These are phyloP conservation scores for Melanocharis versteri DNA, from an alignment of 2,113 vertebrate genomes.

Conservation along the genomic window DNA sequence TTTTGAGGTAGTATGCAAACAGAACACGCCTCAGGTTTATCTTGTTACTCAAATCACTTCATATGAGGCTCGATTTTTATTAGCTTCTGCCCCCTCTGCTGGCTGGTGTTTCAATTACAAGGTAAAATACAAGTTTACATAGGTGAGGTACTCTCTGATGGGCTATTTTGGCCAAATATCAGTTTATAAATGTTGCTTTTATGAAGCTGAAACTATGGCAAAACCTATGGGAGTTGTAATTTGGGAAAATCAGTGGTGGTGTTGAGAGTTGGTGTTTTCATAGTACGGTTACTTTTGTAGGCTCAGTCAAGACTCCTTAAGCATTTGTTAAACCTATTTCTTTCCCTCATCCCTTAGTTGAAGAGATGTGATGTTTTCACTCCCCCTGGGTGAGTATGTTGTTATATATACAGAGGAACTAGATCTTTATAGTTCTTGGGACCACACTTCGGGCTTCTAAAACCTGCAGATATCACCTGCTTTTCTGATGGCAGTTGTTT, in stretches of 20 bases:
- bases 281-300: not conserved
- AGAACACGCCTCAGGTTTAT: not conserved
- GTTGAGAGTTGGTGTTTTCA: not conserved
- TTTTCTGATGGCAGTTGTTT: not conserved
- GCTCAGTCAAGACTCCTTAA: not conserved
- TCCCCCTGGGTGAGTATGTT: not conserved
- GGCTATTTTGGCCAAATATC: not conserved
- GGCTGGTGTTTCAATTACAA: slow-evolving; percentile 44
- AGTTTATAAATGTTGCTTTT: not conserved
- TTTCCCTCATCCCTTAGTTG: not conserved
- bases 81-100: slow-evolving; percentile 70
- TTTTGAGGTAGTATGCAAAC: not conserved
- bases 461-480: not conserved
- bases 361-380: not conserved
- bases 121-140: rapidly evolving
- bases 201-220: not conserved
- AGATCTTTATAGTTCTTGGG: not conserved
- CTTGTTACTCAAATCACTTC: not conserved
- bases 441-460: not conserved
- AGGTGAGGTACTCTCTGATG: not conserved
- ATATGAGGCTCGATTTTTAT: not conserved
- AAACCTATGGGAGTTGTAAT: rapidly evolving
- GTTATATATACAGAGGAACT: not conserved
- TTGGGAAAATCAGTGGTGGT: not conserved
- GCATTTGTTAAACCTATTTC: not conserved